Evolutionary conservation across 2,888 invertebrate genomes (phyloP).

Genomic region (Charanyca ferruginea): DNA sequence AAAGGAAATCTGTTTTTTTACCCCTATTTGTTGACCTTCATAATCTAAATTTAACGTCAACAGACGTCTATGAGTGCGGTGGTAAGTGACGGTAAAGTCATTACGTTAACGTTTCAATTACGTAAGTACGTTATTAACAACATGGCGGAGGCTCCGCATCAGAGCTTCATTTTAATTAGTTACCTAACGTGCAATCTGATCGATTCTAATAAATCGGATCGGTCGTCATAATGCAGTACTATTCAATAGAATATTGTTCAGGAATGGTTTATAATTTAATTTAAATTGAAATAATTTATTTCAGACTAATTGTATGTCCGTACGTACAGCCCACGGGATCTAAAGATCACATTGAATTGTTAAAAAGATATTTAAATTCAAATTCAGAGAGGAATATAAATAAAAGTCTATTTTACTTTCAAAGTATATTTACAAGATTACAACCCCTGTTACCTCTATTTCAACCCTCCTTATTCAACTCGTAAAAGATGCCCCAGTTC

Average conservation of each 20-base stretch:
- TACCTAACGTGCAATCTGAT: conserved; percentile 7
- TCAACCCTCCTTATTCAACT: neutral
- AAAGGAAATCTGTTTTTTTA: too few relatives aligned
- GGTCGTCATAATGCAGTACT: too few relatives aligned
- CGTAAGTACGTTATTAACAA: conserved; percentile 1
- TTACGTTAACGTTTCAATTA: conserved; percentile 2
- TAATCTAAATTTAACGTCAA: neutral
- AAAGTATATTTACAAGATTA: too few relatives aligned
- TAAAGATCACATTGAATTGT: too few relatives aligned
- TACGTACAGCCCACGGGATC: too few relatives aligned
- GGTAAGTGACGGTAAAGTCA: neutral
- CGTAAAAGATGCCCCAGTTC: neutral
- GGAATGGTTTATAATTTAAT: neutral
- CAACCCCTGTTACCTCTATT: neutral
- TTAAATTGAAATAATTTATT: too few relatives aligned
- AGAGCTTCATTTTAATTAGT: conserved; percentile 5
- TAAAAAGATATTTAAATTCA: too few relatives aligned
- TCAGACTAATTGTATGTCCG: too few relatives aligned
- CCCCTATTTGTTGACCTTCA: neutral
- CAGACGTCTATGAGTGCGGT: neutral
- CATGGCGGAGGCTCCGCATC: neutral
- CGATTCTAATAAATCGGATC: conserved; percentile 5
- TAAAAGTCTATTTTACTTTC: too few relatives aligned
- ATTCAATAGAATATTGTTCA: conserved; percentile 16
- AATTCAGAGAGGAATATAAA: too few relatives aligned